Conservation (phyloP, 1,140 invertebrate genomes). For the Cephus cinctus region DNA sequence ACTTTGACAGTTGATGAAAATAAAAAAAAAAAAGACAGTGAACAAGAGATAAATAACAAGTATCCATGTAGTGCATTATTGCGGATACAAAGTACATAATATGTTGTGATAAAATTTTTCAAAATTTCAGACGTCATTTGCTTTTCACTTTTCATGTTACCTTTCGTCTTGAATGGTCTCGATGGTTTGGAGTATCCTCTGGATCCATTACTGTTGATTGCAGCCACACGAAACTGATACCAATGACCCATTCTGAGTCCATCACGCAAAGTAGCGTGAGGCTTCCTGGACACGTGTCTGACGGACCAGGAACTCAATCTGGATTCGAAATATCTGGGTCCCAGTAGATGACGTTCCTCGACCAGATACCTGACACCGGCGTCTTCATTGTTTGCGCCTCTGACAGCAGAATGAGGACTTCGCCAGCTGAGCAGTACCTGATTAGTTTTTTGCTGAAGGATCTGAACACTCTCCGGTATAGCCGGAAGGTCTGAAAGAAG, state of each 20-base stretch:
- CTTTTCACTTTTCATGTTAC: too few relatives aligned
- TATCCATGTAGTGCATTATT: too few relatives aligned
- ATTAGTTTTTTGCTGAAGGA: conserved; percentile 36
- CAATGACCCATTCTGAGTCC: conserved; percentile 68
- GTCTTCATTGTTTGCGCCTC: not conserved
- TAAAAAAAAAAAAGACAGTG: conserved; percentile 14
- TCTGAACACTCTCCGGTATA: conserved; percentile 47
- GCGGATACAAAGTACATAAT: too few relatives aligned
- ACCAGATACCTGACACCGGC: conserved; percentile 51
- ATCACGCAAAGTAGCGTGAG: conserved; percentile 59
- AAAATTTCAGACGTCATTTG: too few relatives aligned
- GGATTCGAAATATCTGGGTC: conserved; percentile 52
- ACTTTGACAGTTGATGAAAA: conserved; percentile 9
- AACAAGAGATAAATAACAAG: not conserved
- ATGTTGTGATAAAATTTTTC: too few relatives aligned
- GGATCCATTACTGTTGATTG: conserved; percentile 69
- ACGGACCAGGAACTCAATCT: conserved; percentile 58
- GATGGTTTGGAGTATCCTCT: conserved; percentile 68
- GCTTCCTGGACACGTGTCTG: conserved; percentile 48
- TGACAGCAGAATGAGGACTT: not conserved
- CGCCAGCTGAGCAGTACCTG: conserved; percentile 45
- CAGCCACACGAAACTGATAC: conserved; percentile 76
- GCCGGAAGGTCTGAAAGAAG: conserved; percentile 48
- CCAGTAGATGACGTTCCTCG: conserved; percentile 61
- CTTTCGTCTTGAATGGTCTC: conserved; percentile 61